Evolutionary conservation across 1,140 invertebrate species (phyloP), one percentile per base, ranked within the genome.

Genomic region (Helicorthomorpha holstii): DNA sequence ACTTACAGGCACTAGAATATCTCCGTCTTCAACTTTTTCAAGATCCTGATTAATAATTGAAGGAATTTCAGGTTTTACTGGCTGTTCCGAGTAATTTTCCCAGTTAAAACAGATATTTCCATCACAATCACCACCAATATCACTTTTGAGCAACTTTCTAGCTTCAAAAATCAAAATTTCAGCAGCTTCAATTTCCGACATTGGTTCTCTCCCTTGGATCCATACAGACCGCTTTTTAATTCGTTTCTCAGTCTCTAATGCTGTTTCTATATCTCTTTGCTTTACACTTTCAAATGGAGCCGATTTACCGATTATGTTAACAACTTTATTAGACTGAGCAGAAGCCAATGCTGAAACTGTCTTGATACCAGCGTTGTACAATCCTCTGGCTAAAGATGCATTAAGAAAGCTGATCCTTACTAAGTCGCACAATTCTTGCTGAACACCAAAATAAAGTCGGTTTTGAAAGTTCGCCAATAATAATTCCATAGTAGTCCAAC

Each of bases 381-480:
- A 68, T 27, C 80, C 76, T 62, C 94, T 73, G 1, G 93, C 93
- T 55, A 83, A 75, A 53, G 82, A 73, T 1, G 85, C 86, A 68
- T 88, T 92, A 29, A 98, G 66, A 57, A 81, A 75, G 7, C 84
- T 75, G 29, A 98, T 68, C 55, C 83, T 76, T 67, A 98, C 82
- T 34, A 98, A 72, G 64, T 98, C 92, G 52, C 93, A 75, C 3
- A 98, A 71, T 64, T 98, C 93, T 46, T 82, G 75, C 59, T 89
- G 83, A 27, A 97, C 82, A 12, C 94, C 95, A 70, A 97, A 97
- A 58, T 89, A 85, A 23, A 98, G 72, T 19, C 95, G 78, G 57
- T 84, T 80, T 73, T 95, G 88, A 68, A 98, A 97, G 67, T 95
- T 85, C 3, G 80, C 79, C 14, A 98, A 75, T 1, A 98, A 69